phyloP scores from a whole-genome alignment of 2,888 invertebrate species.

The Chymomyza caudatula region DNA sequence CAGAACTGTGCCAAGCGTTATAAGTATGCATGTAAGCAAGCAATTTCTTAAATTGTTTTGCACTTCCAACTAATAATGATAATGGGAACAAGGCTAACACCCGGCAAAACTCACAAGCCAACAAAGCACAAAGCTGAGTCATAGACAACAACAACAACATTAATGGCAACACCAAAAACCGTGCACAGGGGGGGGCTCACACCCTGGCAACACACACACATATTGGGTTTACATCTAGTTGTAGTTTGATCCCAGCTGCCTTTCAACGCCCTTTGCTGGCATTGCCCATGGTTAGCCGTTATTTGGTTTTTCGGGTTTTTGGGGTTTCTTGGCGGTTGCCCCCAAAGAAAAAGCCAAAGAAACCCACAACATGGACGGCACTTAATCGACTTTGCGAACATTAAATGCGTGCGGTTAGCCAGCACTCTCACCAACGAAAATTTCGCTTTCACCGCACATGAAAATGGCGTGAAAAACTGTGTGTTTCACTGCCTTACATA shows the following conservation, averaged over 20 bases:
- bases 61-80: conserved; percentile 54
- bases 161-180: conserved; percentile 17
- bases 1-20: not conserved
- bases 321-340: not conserved
- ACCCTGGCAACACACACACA: not conserved
- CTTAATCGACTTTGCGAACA: conserved; percentile 69
- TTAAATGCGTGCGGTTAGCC: conserved; percentile 67
- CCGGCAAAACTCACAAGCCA: conserved; percentile 2
- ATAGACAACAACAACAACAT: conserved; percentile 34
- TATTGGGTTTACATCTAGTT: conserved; percentile 18
- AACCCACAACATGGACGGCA: conserved; percentile 30
- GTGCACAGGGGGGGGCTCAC: not conserved
- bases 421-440: not conserved
- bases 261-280: not conserved
- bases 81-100: conserved; percentile 6
- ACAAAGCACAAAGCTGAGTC: conserved; percentile 42
- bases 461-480: conserved; percentile 65
- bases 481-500: conserved; percentile 6
- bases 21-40: conserved; percentile 18
- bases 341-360: not conserved
- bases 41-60: conserved; percentile 63
- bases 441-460: conserved; percentile 22
- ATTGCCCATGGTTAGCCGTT: conserved; percentile 23
- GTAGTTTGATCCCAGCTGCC: conserved; percentile 14
- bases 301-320: not conserved